Percentiles rank a stretch among this genome's conserved stretches.
phyloP scores from a whole-genome alignment of 1,140 invertebrate genomes.

The Oncopodura yosiiana region DNA sequence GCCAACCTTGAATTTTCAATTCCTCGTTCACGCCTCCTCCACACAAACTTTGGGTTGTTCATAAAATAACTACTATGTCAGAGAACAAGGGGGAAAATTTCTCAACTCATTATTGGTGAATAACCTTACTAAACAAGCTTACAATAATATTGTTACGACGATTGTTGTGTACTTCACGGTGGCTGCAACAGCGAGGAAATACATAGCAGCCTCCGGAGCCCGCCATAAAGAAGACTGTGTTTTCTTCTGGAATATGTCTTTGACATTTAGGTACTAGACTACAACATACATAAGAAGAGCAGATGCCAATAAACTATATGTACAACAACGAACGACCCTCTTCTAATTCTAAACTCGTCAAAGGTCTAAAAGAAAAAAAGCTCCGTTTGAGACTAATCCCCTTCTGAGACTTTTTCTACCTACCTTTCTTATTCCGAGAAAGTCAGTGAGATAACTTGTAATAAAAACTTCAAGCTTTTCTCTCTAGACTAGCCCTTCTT shows the following conservation, averaged over 20 bases:
- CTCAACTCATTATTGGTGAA: not conserved
- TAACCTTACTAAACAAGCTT: not conserved
- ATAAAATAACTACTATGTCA: constrained; percentile 20
- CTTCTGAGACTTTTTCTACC: not conserved
- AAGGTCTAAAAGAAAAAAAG: not conserved
- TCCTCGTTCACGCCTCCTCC: constrained; percentile 27
- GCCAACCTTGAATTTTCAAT: constrained; percentile 28
- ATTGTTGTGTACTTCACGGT: not conserved
- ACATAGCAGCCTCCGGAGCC: constrained; percentile 13
- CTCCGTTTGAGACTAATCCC: not conserved
- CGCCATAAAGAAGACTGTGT: not conserved
- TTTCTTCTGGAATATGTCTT: not conserved
- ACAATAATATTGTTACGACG: not conserved
- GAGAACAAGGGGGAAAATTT: constrained; percentile 7
- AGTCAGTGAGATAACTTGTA: no score
- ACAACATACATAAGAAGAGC: no score
- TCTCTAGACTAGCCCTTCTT: no score
- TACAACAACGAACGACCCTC: constrained; percentile 9
- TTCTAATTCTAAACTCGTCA: not conserved
- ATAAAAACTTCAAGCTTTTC: no score
- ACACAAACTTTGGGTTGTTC: no score
- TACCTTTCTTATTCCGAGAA: no score
- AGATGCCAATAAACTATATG: not conserved
- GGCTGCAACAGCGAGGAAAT: not conserved
- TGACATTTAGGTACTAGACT: no score